These are phyloP conservation scores for Macaria notata DNA, from an alignment of 2,888 invertebrate genomes.

Conservation along the genomic window DNA sequence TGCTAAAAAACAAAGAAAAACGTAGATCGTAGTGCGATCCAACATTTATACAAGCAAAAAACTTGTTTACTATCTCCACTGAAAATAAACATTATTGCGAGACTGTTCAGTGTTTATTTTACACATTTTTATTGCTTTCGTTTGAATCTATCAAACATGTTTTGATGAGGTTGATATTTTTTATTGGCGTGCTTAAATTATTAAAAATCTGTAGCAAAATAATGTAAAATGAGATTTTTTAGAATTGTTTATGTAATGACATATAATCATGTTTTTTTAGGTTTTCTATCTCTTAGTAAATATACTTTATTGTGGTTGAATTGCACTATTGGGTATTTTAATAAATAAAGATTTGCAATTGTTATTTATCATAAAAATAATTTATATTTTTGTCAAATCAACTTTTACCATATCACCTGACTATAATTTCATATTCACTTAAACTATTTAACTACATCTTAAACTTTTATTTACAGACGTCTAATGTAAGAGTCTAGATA, in stretches of 20 bases:
- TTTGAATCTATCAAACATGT: conserved; percentile 8
- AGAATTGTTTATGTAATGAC: too few species aligned
- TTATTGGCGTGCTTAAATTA: not conserved
- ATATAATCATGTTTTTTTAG: too few species aligned
- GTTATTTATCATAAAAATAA: too few species aligned
- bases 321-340: too few species aligned
- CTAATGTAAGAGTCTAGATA: conserved; percentile 62
- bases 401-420: not conserved
- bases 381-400: too few species aligned
- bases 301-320: too few species aligned
- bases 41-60: conserved; percentile 12
- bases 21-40: not conserved
- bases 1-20: too few species aligned
- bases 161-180: conserved; percentile 13
- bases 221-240: too few species aligned
- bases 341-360: too few species aligned
- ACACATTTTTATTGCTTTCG: conserved; percentile 15
- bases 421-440: not conserved
- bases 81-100: conserved; percentile 18
- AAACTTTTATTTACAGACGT: conserved; percentile 69
- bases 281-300: too few species aligned
- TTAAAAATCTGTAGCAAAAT: too few species aligned
- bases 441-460: conserved; percentile 49
- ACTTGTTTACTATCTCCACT: conserved; percentile 21
- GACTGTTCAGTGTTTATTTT: conserved; percentile 21